Base-by-base conservation (phyloP, 2,888 invertebrate species). In the Tiliacea citrago region DNA sequence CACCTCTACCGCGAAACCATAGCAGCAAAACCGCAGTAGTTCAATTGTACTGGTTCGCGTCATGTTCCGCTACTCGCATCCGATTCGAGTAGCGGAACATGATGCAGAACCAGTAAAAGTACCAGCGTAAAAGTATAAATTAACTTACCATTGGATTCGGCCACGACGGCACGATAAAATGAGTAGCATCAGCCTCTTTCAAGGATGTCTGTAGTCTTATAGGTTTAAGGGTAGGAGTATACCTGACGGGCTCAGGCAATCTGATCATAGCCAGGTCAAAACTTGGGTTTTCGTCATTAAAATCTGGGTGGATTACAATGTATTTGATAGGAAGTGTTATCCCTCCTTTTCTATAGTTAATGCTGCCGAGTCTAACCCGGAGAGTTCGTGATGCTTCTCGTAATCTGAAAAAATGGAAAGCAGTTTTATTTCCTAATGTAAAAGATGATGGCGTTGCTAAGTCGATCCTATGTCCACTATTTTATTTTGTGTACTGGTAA, bases 101-200 rank as follows among this genome's bases (percentile, higher is more conserved):
- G n/a, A n/a, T n/a, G n/a, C n/a, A n/a, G n/a, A n/a, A n/a, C n/a
- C n/a, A n/a, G n/a, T n/a, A n/a, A n/a, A n/a, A n/a, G n/a, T n/a
- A n/a, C n/a, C n/a, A n/a, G n/a, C n/a, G n/a, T 24, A 21, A 21
- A 13, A 21, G 29, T 21, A 51, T 24, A 1, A 57, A 47, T n/a
- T 42, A 35, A 82, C 89, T 89, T 82, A 94, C 93, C 79, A 75
- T 35, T 9, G 86, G 80, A 39, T 79, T 62, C 8, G 90, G 86
- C 96, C 95, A 96, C 0, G 93, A 89, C 0, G 94, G 93, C 0
- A 96, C 93, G 51, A 93, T 90, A 39, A 94, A 94, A 88, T 95
- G 95, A 0, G 94, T 91, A 0, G 93, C 88, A 24, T 89, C 86
- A 0, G 90, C 83, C 2, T 89, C 88, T 57, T 77, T 89, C 0